Base-by-base conservation (phyloP, 2,113 vertebrate species). In the Paratilapia polleni region DNA sequence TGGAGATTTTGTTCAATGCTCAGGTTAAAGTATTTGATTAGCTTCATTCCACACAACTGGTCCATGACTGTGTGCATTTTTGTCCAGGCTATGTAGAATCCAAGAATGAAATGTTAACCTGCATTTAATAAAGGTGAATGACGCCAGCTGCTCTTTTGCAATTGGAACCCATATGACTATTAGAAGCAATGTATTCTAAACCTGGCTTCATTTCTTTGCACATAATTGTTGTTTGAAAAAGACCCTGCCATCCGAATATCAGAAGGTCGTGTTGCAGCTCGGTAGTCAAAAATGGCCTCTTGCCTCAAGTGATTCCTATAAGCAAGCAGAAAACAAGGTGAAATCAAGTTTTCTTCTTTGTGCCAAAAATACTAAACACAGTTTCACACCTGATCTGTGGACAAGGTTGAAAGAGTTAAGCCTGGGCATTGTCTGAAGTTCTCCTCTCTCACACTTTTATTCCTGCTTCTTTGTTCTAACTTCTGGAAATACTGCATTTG, bases 21-120 rank as follows among this genome's bases (percentile, higher is more conserved):
- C 38, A 63, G 57, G 54, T 81, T 83, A 74, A 84, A 90, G 61
- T 82, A 63, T 87, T 82, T 79, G 3, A 92, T 83, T 78, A 19
- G 47, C 64, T 84, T 70, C 54, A 49, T 84, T 87, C 62, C 64
- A 75, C 38, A 41, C 11, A 62, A 74, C 74, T 81, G 41, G 60
- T 38, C 81, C 36, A n/a, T 52, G 41, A 82, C 20, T n/a, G 19
- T 12, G 14, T 43, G 31, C 28, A 5, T 80, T 66, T 74, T 56
- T 77, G 15, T 34, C 19, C n/a, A 49, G 31, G n/a, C 58, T 56
- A 17, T 31, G 6, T 8, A 20, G 28, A 19, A 85, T 20, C 43
- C 17, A 62, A 63, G 14, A 3, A 14, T 20, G 28, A 66, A 22
- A 74, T 43, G 17, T 77, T 52, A 61, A 62, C 20, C 49, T 59